phyloP scores from a whole-genome alignment of 2,113 vertebrate species.

The Chelonoidis abingdonii region DNA sequence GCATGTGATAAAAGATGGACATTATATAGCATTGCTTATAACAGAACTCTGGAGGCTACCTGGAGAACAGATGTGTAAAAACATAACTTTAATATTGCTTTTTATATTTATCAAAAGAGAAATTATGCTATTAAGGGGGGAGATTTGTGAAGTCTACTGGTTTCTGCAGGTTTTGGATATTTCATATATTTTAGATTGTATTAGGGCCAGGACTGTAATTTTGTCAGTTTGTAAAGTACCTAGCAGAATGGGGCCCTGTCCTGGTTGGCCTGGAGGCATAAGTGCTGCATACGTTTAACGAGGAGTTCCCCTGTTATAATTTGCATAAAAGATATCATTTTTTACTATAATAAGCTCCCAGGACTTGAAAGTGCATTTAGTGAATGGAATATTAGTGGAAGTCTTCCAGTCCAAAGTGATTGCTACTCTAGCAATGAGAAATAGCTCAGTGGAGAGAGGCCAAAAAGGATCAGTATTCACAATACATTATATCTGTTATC shows the following conservation, averaged over 20 bases:
- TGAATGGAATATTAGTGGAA: background rate
- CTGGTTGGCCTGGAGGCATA: background rate
- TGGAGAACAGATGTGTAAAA: background rate
- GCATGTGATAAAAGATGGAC: background rate
- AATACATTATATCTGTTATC: background rate
- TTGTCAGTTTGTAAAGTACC: background rate
- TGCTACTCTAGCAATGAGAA: background rate
- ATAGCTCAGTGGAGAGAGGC: background rate
- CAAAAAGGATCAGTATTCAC: background rate
- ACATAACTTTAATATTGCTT: background rate
- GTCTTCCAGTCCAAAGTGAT: background rate
- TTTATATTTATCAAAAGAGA: background rate
- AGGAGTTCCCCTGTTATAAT: background rate
- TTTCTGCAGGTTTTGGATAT: background rate
- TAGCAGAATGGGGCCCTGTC: background rate
- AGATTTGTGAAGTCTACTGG: background rate
- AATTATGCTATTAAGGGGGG: background rate
- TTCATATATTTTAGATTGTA: accelerated
- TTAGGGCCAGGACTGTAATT: background rate
- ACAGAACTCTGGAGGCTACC: background rate
- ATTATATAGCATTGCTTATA: background rate
- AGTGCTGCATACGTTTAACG: background rate
- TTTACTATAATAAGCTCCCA: background rate
- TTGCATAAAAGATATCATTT: background rate
- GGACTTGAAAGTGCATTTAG: background rate